phyloP scores from a whole-genome alignment of 2,888 invertebrate genomes.

The Pyrgus malvae region DNA sequence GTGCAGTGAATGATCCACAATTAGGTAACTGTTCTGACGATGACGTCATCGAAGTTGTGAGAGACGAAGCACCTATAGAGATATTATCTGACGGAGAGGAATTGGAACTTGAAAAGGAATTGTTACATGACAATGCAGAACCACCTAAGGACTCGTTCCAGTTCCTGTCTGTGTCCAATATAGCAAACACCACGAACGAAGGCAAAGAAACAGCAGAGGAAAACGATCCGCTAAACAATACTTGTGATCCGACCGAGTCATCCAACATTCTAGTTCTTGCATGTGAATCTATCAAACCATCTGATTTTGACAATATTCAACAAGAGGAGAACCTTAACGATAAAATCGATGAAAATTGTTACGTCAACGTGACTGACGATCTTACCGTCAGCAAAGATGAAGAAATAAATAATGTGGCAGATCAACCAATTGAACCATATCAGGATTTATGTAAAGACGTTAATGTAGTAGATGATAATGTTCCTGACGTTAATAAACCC shows the following conservation, averaged over 20 bases:
- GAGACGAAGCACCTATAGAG: slow-evolving; percentile 72
- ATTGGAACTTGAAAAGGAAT: slow-evolving; percentile 49
- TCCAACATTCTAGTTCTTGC: slow-evolving; percentile 17
- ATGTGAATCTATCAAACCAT: slow-evolving; percentile 16
- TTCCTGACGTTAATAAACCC: background rate
- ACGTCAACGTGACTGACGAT: slow-evolving; percentile 47
- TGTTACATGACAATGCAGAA: slow-evolving; percentile 31
- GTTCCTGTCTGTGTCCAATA: slow-evolving; percentile 16
- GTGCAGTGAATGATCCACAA: slow-evolving; percentile 1
- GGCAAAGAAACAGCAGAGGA: slow-evolving; percentile 9
- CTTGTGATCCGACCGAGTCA: background rate
- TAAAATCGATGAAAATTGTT: slow-evolving; percentile 42
- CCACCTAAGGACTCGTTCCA: slow-evolving; percentile 8
- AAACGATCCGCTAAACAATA: slow-evolving; percentile 17
- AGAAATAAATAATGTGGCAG: slow-evolving; percentile 8
- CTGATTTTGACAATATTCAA: slow-evolving; percentile 25
- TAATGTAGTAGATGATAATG: too few species aligned
- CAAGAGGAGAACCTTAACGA: slow-evolving; percentile 27
- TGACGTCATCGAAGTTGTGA: slow-evolving; percentile 72
- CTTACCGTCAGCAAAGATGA: slow-evolving; percentile 13
- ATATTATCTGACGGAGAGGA: slow-evolving; percentile 73
- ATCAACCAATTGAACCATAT: background rate
- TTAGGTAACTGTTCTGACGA: slow-evolving; percentile 60
- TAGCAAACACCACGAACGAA: slow-evolving; percentile 2
- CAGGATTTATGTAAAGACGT: too few species aligned